Evolutionary conservation across 2,797 vertebrate genomes (phyloP).

Genomic region (Ispidina picta): DNA sequence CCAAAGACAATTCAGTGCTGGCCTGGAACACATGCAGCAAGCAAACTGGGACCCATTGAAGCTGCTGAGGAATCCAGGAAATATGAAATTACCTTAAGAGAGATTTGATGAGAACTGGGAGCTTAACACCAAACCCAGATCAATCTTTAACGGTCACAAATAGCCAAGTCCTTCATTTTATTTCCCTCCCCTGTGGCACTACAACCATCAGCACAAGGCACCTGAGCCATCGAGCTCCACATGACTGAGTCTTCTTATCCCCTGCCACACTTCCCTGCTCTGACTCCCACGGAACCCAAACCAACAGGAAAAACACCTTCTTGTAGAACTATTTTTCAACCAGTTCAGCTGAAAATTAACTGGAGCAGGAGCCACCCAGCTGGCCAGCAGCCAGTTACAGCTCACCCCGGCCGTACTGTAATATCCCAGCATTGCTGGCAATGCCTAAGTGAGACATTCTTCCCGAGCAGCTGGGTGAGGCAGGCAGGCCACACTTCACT

Average conservation of each 20-base stretch:
- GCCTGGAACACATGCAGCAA: not conserved
- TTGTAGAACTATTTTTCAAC: not conserved
- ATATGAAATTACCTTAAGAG: not conserved
- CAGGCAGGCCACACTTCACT: not conserved
- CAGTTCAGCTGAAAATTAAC: not conserved
- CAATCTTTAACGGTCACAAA: not conserved
- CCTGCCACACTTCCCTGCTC: not conserved
- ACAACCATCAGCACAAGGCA: not conserved
- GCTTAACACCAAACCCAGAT: not conserved
- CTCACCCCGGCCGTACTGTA: rapidly evolving
- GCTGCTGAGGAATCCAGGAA: not conserved
- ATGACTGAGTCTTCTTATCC: not conserved
- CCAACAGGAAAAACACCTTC: not conserved
- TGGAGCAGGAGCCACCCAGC: not conserved
- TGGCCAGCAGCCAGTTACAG: not conserved
- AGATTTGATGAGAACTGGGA: not conserved
- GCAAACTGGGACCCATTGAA: not conserved
- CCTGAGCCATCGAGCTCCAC: not conserved
- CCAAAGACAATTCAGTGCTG: not conserved
- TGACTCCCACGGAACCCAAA: not conserved
- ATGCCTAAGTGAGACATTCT: not conserved
- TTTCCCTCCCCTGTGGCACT: not conserved
- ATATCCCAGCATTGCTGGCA: not conserved
- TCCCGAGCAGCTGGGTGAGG: not conserved
- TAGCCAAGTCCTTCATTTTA: not conserved